phyloP scores from a whole-genome alignment of 2,797 vertebrate genomes.

The Alectoris magna region DNA sequence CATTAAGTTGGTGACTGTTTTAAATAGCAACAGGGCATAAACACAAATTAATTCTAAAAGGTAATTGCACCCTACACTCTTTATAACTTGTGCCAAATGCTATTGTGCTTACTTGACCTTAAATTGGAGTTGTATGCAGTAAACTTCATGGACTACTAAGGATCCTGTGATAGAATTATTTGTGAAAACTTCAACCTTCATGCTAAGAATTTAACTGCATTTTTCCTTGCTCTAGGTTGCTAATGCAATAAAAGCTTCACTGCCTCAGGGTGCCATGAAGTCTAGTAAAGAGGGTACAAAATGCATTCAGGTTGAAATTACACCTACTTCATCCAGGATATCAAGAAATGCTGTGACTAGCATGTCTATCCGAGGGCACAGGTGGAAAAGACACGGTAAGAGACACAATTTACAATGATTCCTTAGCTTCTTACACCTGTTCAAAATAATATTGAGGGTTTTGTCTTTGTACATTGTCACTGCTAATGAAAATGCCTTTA shows the following conservation, averaged over 20 bases:
- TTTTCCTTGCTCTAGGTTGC: slow-evolving; percentile 84
- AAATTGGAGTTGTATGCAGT: not conserved
- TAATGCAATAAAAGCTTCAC: slow-evolving; percentile 96
- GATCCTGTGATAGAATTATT: not conserved
- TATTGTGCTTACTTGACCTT: not conserved
- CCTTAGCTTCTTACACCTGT: not conserved
- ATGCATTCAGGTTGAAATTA: slow-evolving; percentile 98
- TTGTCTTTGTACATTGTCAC: not conserved
- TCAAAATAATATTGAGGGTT: not conserved
- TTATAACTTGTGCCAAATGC: not conserved
- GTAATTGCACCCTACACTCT: not conserved
- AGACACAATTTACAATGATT: not conserved
- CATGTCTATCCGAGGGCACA: slow-evolving; percentile 96
- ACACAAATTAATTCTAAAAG: not conserved
- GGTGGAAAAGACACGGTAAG: slow-evolving; percentile 99
- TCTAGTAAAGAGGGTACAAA: slow-evolving; percentile 92
- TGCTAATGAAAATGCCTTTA: not conserved
- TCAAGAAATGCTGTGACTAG: slow-evolving; percentile 98
- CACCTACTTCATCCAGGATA: slow-evolving; percentile 95
- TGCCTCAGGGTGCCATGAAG: slow-evolving; percentile 91
- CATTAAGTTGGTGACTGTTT: not conserved
- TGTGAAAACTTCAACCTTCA: slow-evolving; percentile 1
- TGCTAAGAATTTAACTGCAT: slow-evolving; percentile 56
- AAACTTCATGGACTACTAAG: not conserved
- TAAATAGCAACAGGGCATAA: not conserved